Evolutionary conservation across 2,797 vertebrate genomes (phyloP).

Genomic region (Lateolabrax maculatus): DNA sequence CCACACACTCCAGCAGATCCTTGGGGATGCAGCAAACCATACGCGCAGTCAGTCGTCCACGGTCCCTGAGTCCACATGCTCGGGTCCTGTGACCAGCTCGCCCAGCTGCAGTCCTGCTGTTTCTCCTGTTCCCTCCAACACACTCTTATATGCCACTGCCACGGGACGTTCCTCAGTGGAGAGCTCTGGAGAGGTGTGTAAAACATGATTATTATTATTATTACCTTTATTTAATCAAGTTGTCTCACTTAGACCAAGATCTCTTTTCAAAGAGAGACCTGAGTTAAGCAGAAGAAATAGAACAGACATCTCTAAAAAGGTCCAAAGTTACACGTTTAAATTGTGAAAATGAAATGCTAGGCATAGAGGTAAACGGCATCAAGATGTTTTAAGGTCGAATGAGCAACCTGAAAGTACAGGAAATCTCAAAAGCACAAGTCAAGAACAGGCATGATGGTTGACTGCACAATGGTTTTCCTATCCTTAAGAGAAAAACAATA

Average conservation of each 20-base stretch:
- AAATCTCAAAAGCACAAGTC: neutral
- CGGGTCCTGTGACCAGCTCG: neutral
- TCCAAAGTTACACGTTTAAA: neutral
- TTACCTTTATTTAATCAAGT: neutral
- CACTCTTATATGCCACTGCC: constrained; percentile 1
- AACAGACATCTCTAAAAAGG: neutral
- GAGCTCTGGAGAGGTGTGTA: constrained; percentile 59
- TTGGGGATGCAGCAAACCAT: constrained; percentile 45
- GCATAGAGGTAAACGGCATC: neutral
- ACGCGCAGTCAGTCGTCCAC: constrained; percentile 36
- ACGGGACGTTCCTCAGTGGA: constrained; percentile 7
- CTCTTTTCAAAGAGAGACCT: neutral
- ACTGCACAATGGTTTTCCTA: neutral
- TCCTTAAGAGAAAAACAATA: neutral
- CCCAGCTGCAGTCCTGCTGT: constrained; percentile 12
- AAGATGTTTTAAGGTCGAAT: neutral
- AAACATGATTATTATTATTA: neutral
- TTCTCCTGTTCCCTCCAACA: constrained; percentile 18
- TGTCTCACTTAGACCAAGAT: neutral
- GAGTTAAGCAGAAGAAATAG: neutral
- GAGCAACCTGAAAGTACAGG: neutral
- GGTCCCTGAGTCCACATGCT: constrained; percentile 18
- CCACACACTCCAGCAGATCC: constrained; percentile 69
- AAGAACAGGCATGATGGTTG: neutral
- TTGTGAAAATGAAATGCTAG: neutral